These are phyloP conservation scores for Myotis yumanensis DNA, from an alignment of 2,113 vertebrate genomes.

Conservation along the genomic window DNA sequence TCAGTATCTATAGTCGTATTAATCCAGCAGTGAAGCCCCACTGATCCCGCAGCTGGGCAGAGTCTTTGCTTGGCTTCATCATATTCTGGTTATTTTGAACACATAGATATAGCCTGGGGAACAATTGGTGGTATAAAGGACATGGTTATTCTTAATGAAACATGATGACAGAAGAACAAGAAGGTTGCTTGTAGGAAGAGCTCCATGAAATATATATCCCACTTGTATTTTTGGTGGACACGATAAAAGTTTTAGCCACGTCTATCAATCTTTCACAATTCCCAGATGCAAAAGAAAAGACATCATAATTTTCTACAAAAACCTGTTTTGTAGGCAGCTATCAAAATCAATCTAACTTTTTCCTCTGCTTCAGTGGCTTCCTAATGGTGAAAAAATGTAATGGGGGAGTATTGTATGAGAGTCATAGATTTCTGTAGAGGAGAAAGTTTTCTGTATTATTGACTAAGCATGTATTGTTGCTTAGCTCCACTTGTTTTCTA, in stretches of 20 bases:
- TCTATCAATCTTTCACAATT: slow-evolving; percentile 9
- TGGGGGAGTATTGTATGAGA: neutral
- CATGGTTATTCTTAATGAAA: slow-evolving; percentile 1
- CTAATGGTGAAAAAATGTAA: neutral
- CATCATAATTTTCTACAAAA: slow-evolving; percentile 14
- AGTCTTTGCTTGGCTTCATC: neutral
- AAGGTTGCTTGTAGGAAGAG: neutral
- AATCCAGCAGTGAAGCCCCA: neutral
- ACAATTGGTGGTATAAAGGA: neutral
- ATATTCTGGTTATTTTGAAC: slow-evolving; percentile 13
- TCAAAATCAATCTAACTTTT: slow-evolving; percentile 5
- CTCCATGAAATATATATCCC: neutral
- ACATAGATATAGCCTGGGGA: neutral
- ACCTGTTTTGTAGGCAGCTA: neutral
- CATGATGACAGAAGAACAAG: slow-evolving; percentile 4
- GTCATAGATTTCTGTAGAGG: neutral
- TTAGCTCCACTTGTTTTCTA: neutral
- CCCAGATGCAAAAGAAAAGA: neutral
- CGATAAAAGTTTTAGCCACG: slow-evolving; percentile 1
- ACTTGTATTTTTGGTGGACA: slow-evolving; percentile 29
- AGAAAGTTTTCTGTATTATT: neutral
- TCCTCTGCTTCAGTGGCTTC: neutral
- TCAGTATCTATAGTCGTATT: neutral
- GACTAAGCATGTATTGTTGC: neutral
- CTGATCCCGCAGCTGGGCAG: neutral